Evolutionary conservation across 2,113 vertebrate species (phyloP), one percentile per base, ranked within the genome.

Genomic region (Periophthalmus modestus): DNA sequence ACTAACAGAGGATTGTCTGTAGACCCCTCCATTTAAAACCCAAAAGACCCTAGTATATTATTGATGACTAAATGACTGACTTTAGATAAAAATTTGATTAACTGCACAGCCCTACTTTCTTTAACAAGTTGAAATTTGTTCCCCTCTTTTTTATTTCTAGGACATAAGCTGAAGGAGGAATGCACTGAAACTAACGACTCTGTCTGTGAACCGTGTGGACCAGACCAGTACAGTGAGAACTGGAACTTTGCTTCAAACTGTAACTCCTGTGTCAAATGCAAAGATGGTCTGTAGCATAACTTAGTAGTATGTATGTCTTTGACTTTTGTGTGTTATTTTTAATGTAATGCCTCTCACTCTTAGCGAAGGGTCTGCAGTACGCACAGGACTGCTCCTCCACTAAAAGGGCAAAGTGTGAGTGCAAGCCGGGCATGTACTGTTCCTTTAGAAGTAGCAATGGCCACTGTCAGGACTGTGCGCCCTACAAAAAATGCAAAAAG

Each of bases 391-490:
- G 93, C 85, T 75, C 83, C 15, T n/a, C 57, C 1, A 82, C 70
- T n/a, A 52, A 7, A 46, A 65, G 23, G 0, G 9, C 91, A 13
- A 75, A 1, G 55, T 94, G 93, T 81, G 12, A 2, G 6, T 94
- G 93, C 73, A 47, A 34, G 48, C 21, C 84, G 19, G 91, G 85
- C 23, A 85, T 0, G 71, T 93, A 3, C 68, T 94, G 93, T 78
- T 0, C 0, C 0, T 0, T 85, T 0, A 39, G 0, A 0, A 73
- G n/a, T 54, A 0, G 33, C 46, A 0, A 63, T 0, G 0, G 6
- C 0, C 52, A 16, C 66, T 89, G 85, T 46, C 0, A 0, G 13
- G n/a, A 9, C 0, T 94, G 93, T 69, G 0, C 0, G 0, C 39
- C 0, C 5, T 87, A 91, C 71, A 82, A 0, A 4, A 0, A 0